A percentile compares a stretch with the other conserved stretches of the same genome.
These are phyloP conservation scores for Coenonympha arcania DNA, from an alignment of 2,888 invertebrate genomes.

Conservation along the genomic window DNA sequence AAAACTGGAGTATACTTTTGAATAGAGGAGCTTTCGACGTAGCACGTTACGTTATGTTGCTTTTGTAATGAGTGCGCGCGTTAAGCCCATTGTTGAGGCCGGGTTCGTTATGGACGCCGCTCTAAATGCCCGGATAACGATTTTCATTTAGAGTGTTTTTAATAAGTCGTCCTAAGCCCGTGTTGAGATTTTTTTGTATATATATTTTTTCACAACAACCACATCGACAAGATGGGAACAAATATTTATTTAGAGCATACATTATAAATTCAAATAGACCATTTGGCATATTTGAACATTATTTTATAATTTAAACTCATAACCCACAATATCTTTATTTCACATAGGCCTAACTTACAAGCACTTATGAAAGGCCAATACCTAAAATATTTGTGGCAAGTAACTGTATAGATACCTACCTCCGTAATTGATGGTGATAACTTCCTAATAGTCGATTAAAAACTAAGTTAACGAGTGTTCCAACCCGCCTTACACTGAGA, in stretches of 20 bases:
- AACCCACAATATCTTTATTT: too few relatives aligned
- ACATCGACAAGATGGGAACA: constrained; percentile 6
- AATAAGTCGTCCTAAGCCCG: constrained; percentile 67
- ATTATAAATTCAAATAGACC: not conserved
- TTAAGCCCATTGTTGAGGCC: constrained; percentile 73
- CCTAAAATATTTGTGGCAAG: too few relatives aligned
- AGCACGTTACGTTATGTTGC: constrained; percentile 72
- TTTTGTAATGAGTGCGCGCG: constrained; percentile 74
- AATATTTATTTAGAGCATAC: constrained; percentile 6
- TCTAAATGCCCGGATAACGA: constrained; percentile 69
- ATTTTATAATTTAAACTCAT: not conserved
- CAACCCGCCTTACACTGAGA: too few relatives aligned
- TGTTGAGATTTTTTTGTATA: constrained; percentile 35
- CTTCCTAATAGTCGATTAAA: too few relatives aligned
- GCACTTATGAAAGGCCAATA: too few relatives aligned
- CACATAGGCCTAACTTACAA: too few relatives aligned
- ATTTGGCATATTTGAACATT: too few relatives aligned
- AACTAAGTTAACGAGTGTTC: too few relatives aligned
- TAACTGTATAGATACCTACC: too few relatives aligned
- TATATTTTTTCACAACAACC: not conserved
- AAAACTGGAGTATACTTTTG: constrained; percentile 72
- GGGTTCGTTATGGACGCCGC: constrained; percentile 71
- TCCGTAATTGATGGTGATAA: too few relatives aligned
- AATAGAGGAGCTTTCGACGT: constrained; percentile 72
- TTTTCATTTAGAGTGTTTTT: constrained; percentile 73